These are phyloP conservation scores for Varroa destructor DNA, from an alignment of 1,140 invertebrate genomes.

Conservation along the genomic window DNA sequence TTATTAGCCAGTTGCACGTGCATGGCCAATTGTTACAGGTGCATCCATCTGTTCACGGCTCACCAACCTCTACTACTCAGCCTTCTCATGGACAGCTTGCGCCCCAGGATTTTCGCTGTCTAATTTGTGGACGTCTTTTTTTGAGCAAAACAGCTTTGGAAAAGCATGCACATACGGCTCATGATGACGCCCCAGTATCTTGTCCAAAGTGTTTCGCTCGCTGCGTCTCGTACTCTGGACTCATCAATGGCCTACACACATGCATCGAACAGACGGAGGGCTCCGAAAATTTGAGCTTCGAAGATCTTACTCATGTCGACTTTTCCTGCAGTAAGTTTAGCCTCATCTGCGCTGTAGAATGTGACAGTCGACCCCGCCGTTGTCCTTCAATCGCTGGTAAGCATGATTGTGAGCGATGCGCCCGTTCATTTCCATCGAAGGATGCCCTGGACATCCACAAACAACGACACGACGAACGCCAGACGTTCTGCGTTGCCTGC, in stretches of 20 bases:
- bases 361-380: slow-evolving; percentile 54
- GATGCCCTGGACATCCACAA: slow-evolving; percentile 50
- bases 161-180: slow-evolving; percentile 2
- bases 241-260: slow-evolving; percentile 15
- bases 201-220: slow-evolving; percentile 17
- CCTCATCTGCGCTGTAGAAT: slow-evolving; percentile 55
- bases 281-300: slow-evolving; percentile 41
- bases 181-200: slow-evolving; percentile 5
- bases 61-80: not conserved
- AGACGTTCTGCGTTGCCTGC: slow-evolving; percentile 15
- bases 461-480: slow-evolving; percentile 16
- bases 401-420: slow-evolving; percentile 57
- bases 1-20: not conserved
- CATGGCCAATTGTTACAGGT: slow-evolving; percentile 15
- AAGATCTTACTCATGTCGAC: slow-evolving; percentile 61
- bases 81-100: not conserved
- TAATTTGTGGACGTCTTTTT: slow-evolving; percentile 24
- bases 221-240: not conserved
- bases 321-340: slow-evolving; percentile 63
- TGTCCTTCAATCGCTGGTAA: slow-evolving; percentile 49
- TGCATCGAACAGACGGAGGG: slow-evolving; percentile 1
- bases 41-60: not conserved
- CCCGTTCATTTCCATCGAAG: slow-evolving; percentile 57
- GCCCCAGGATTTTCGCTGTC: slow-evolving; percentile 18
- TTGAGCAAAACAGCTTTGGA: slow-evolving; percentile 17